Base-by-base conservation (phyloP, 2,888 invertebrate species). In the Hypercompe scribonia region DNA sequence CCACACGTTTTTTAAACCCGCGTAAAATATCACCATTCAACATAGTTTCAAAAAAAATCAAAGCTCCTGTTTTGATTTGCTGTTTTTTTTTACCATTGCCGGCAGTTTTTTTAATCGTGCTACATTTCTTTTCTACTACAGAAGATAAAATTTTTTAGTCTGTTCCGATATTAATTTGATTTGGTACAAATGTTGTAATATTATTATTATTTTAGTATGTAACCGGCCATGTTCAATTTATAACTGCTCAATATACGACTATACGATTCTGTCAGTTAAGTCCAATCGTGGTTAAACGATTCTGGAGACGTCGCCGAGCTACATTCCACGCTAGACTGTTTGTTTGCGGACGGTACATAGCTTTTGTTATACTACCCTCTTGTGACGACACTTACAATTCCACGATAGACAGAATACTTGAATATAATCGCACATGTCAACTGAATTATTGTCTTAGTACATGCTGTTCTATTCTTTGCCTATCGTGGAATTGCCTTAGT, bases 301-400 rank as follows among this genome's bases (percentile, higher is more conserved):
- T 72, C 76, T 74, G 65, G 80, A 86, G 84, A 82, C 82, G 85
- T 82, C 84, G 85, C 84, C 87, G 81, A 75, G 80, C 82, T 84
- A 90, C 91, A 91, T 91, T 91, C 91, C 91, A 89, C 80, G 85
- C 86, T 87, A 84, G 81, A 84, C 81, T 83, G 86, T 84, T 84
- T 83, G 82, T 75, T 83, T 84, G 79, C 78, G 78, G 75, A 84
- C 84, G 79, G 80, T 82, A 81, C 81, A 81, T 83, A 77, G 82
- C 78, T 76, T 72, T 72, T 73, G 74, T 72, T 72, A 54, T 46
- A 78, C 71, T 68, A 73, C 58, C 72, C 67, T 61, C 71, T 73
- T 73, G 80, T 78, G 80, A 78, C 75, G 78, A 74, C 63, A 72
- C 31, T 18, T 10, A 34, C 18, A 42, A 54, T 39, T 31, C 69